phyloP scores from a whole-genome alignment of 2,888 invertebrate genomes.

The Drosophila limbata region DNA sequence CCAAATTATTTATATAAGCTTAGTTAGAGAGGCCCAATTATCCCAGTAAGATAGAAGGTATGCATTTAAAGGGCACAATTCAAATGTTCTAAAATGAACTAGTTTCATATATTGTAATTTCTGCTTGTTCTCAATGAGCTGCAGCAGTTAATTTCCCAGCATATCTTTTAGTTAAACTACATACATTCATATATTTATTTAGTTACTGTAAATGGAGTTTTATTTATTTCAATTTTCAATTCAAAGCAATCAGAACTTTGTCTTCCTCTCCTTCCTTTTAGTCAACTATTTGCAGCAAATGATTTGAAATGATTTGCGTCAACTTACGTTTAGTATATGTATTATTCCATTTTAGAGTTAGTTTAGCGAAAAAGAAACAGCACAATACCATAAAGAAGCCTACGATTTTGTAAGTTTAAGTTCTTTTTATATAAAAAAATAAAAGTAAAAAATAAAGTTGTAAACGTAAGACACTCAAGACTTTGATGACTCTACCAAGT shows the following conservation, averaged over 20 bases:
- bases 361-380: conserved; percentile 41
- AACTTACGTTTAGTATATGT: conserved; percentile 6
- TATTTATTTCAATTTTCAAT: neutral
- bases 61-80: conserved; percentile 5
- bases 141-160: neutral
- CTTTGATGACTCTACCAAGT: conserved; percentile 72
- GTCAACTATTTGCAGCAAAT: conserved; percentile 52
- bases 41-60: conserved; percentile 54
- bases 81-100: conserved; percentile 5
- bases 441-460: conserved; percentile 56
- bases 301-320: conserved; percentile 65
- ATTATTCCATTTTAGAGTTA: conserved; percentile 42
- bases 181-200: too few species aligned
- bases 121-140: conserved; percentile 13
- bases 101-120: conserved; percentile 6
- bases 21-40: conserved; percentile 24
- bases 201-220: neutral
- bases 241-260: conserved; percentile 16
- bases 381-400: conserved; percentile 44
- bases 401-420: conserved; percentile 67
- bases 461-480: conserved; percentile 63
- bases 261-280: conserved; percentile 36
- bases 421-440: conserved; percentile 49
- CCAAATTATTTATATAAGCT: conserved; percentile 53
- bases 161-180: conserved; percentile 1